Evolutionary conservation across 2,888 invertebrate species (phyloP), one percentile per base, ranked within the genome.

Genomic region (Lasioglossum marginatum): DNA sequence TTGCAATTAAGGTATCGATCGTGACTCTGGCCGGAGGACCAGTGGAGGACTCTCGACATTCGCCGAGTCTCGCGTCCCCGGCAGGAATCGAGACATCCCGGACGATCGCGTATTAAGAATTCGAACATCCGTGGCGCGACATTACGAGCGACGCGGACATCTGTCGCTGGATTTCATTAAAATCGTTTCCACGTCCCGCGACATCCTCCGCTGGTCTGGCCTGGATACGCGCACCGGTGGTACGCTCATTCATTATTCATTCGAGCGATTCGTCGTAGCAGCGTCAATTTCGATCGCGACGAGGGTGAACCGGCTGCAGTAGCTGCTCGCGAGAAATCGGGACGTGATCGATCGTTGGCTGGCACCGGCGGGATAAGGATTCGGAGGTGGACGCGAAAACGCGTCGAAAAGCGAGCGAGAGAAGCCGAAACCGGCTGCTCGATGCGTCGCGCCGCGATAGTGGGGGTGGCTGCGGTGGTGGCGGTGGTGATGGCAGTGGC

Each of bases 171-270:
- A 77, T 84, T 88, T 88, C 86, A 88, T 88, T 88, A 88, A 86
- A 88, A 84, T 86, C 86, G 78, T 74, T 68, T 19, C 48, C 6
- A 48, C 48, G 48, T 23, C 48, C 71, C 80, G 83, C 76, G 83
- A 82, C 86, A 45, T 83, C 82, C 83, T 83, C 83, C 27, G 31
- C 16, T 23, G 48, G 48, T 60, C 60, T 60, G 27, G 60, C 60
- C 27, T 1, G 27, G 27, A 14, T 27, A 27, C 60, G 27, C n/a
- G 27, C 27, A 60, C 27, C 60, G 27, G 82, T 66, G 79, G 45
- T 2, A 37, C 37, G 79, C 86, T 88, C 88, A 79, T 88, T 88
- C 81, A 86, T 88, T 88, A 88, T 88, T 88, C 88, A 86, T 82
- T 79, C 79, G 80, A 63, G 75, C 84, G 72, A 88, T 88, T 81